Base-by-base conservation (phyloP, 2,113 vertebrate genomes). In the Gavialis gangeticus region DNA sequence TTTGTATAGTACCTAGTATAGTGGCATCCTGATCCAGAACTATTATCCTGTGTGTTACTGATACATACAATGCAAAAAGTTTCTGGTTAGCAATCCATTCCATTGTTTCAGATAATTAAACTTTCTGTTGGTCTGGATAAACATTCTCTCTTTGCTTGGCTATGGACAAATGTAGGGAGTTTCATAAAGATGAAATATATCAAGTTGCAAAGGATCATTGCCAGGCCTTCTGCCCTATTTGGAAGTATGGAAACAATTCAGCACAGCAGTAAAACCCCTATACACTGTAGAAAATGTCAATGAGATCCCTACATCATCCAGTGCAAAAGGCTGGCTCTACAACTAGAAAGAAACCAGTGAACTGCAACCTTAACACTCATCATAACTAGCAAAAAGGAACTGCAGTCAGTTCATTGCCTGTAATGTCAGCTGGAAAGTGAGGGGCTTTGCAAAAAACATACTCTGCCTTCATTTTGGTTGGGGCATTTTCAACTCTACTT, bases 361-460 rank as follows among this genome's bases (percentile, higher is more conserved):
- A 83, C 54, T 93, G 77, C 83, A 91, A 76, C 77, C 64, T 87
- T 87, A 91, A 88, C 91, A 94, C 93, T 7, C 1, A 91, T 75
- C 10, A 1, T 16, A 94, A 79, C 30, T 63, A 88, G 28, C 54
- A 3, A 56, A 89, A 64, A 63, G 19, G 19, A 91, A 30, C 77
- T 81, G 63, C 5, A 95, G 30, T 88, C 88, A 94, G 88, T 54
- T 59, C 2, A 1, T 90, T 76, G 94, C 95, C 93, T 91, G 88
- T 88, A 96, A 91, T 34, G 91, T 90, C 77, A 92, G 73, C 93
- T 94, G 91, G 90, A 93, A 95, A 89, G 28, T 54, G 86, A 91
- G 37, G 64, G 84, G 86, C 92, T 96, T 94, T 94, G 94, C 59
- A 92, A 95, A 95, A 88, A 94, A 73, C 88, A 88, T 90, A 87